Evolutionary conservation across 2,888 invertebrate species (phyloP), one percentile per base, ranked within the genome.

Genomic region (Scelioninae gen. 2): DNA sequence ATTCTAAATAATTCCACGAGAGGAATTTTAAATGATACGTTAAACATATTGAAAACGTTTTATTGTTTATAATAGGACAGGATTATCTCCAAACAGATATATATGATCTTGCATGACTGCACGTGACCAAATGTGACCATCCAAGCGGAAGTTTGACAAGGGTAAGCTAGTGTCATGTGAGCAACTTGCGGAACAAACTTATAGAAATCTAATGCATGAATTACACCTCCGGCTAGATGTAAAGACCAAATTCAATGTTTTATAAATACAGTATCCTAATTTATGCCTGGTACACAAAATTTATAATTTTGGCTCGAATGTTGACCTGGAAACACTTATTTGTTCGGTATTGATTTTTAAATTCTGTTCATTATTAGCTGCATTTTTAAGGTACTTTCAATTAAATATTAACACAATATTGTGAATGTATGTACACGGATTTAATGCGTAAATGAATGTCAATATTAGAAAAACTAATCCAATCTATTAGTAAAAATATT

Each of bases 131-230:
- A 67, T 50, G 52, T 41, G 68, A 60, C 60, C 52, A 60, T 5
- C 68, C 43, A 48, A 68, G 68, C 52, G 45, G 60, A 68, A 68
- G 68, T 60, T 68, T 68, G 68, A 60, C 68, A 68, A 68, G 60
- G 60, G 58, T 68, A 68, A 68, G 45, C 68, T 58, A 31, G 48
- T 52, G 60, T 60, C 60, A 68, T 60, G 43, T 50, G 41, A 67
- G 48, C 31, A 67, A 67, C 58, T 57, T 58, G 57, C 48, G 33
- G 48, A 55, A 41, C 48, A 67, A 28, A 35, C 22, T 15, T 41
- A 35, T 57, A 48, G 57, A 67, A 57, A 39, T 45, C n/a, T 48
- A 48, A 48, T 55, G 65, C 53, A 65, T 65, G 39, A 58, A 58
- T 58, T 58, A 45, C 45, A 53, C 39, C 39, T 45, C 33, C 33